These are phyloP conservation scores for Chiridota heheva DNA, from an alignment of 35 echinoderm and acorn worm genomes.

Conservation along the genomic window DNA sequence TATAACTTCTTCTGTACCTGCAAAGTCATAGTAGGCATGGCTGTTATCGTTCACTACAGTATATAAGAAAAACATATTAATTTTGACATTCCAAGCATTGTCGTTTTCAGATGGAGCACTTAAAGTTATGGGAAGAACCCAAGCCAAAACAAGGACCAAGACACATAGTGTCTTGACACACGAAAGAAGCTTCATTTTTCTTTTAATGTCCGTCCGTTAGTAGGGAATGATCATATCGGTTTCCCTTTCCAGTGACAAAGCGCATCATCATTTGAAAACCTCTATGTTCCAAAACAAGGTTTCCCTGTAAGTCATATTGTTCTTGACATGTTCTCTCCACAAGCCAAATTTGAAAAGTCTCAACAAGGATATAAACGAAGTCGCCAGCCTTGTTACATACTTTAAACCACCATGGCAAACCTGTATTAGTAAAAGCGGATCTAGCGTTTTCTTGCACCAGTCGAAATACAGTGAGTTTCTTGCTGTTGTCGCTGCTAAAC, in stretches of 20 bases:
- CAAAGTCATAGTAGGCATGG: background rate
- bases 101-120: too few relatives aligned
- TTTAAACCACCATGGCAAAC: conserved; percentile 21
- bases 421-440: too few relatives aligned
- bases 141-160: too few relatives aligned
- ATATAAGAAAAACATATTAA: conserved; percentile 1
- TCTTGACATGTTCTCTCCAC: background rate
- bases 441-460: too few relatives aligned
- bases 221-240: background rate
- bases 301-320: background rate
- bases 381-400: background rate
- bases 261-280: background rate
- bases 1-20: background rate
- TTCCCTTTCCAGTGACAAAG: background rate
- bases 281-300: background rate
- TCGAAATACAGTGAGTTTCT: too few relatives aligned
- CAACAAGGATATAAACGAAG: conserved; percentile 2
- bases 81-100: background rate
- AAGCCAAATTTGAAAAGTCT: conserved; percentile 5
- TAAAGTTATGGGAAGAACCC: too few relatives aligned
- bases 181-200: too few relatives aligned
- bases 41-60: background rate
- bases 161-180: too few relatives aligned
- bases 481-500: too few relatives aligned
- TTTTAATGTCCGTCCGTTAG: background rate